Evolutionary conservation across 2,888 invertebrate species (phyloP).

Genomic region (Sphecodes monilicornis): DNA sequence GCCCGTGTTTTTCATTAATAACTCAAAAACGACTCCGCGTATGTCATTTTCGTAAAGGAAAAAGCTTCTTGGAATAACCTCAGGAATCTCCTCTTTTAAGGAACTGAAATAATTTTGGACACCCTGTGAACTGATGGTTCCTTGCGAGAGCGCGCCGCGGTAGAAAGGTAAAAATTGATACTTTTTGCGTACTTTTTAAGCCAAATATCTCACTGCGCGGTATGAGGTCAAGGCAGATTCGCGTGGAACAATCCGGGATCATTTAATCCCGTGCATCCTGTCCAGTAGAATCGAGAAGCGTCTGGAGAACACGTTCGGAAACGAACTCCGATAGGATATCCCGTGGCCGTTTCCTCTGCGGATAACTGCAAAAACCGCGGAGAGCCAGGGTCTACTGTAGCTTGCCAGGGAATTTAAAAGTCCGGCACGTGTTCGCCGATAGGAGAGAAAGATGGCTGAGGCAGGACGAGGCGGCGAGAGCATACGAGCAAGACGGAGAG

Average conservation of each 20-base stretch:
- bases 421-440: slow-evolving; percentile 58
- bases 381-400: slow-evolving; percentile 12
- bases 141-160: no score
- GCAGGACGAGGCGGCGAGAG: neutral
- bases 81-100: no score
- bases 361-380: slow-evolving; percentile 59
- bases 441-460: neutral
- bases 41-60: no score
- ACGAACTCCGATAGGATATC: slow-evolving; percentile 27
- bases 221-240: neutral
- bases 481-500: slow-evolving; percentile 16
- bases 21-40: no score
- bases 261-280: slow-evolving; percentile 7
- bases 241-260: neutral
- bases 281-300: neutral
- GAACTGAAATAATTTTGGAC: no score
- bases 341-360: slow-evolving; percentile 38
- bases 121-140: no score
- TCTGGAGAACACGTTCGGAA: slow-evolving; percentile 20
- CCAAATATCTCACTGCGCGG: no score
- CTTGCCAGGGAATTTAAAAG: slow-evolving; percentile 59
- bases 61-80: no score
- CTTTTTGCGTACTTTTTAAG: no score
- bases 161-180: no score
- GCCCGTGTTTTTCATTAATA: no score